Conservation (phyloP, 1,140 invertebrate species). For the Drosophila lowei region DNA sequence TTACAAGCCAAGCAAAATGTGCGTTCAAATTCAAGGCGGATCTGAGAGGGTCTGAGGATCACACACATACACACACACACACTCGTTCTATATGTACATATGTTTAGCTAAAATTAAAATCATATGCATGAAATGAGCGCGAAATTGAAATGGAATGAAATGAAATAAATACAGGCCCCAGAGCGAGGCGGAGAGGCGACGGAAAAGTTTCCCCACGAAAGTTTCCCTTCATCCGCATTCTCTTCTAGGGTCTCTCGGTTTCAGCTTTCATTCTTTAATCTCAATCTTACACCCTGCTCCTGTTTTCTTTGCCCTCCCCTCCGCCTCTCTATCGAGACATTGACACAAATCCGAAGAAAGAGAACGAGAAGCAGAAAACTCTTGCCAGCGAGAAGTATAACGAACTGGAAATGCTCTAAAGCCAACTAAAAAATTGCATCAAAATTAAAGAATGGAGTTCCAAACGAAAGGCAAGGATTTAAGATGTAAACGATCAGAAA, state of each 20-base stretch:
- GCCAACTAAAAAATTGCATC: conserved; percentile 5
- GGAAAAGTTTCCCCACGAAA: too few relatives aligned
- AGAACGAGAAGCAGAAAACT: not conserved
- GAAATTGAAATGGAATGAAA: conserved; percentile 80
- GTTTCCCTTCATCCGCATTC: too few relatives aligned
- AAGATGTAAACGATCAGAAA: too few relatives aligned
- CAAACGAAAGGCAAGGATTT: too few relatives aligned
- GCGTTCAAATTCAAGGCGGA: conserved; percentile 17
- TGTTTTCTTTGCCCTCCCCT: not conserved
- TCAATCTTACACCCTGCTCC: too few relatives aligned
- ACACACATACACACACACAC: not conserved
- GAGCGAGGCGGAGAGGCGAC: not conserved
- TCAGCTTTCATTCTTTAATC: conserved; percentile 16
- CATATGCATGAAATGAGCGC: conserved; percentile 80
- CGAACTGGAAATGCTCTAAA: conserved; percentile 33
- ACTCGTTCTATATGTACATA: conserved; percentile 10
- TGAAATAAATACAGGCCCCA: conserved; percentile 61
- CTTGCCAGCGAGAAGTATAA: conserved; percentile 7
- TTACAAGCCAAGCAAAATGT: conserved; percentile 66
- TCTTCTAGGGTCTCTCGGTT: not conserved
- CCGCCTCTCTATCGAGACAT: not conserved
- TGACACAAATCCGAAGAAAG: conserved; percentile 6
- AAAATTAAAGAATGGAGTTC: not conserved
- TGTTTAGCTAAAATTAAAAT: conserved; percentile 75
- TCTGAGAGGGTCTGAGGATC: not conserved